Base-by-base conservation (phyloP, 2,113 vertebrate genomes). In the Sisor rabdophorus region DNA sequence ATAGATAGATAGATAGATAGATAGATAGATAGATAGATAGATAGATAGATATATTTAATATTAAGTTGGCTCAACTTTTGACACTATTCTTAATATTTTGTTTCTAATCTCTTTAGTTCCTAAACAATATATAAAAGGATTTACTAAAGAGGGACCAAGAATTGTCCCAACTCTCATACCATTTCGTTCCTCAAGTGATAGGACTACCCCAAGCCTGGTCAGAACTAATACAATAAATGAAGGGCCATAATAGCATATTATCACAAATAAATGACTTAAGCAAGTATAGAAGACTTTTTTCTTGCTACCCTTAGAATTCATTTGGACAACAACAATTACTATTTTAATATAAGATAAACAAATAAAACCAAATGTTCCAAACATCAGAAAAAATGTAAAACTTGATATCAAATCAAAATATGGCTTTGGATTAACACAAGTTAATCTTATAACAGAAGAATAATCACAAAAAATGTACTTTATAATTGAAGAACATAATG, bases 101-200 rank as follows among this genome's bases (percentile, higher is more conserved):
- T 84, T 75, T 75, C 74, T 78, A 20, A 84, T 78, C 1, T 84
- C 75, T 79, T 85, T 85, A 1, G 78, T 86, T 59, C 73, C 80
- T 1, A 85, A 40, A 78, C 80, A 84, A 11, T 84, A 86, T 22
- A 87, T 78, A 30, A 87, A 82, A 74, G 85, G 84, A 84, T 87
- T 86, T 2, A 86, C 30, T 56, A 87, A 58, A 48, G 78, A 79
- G 2, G 86, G 82, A 9, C 75, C 81, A 0, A 87, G 60, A 13
- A 78, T 74, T 7, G 68, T 4, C 0, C 60, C 55, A 0, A 88
- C 53, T 15, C 40, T 17, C 48, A 87, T 59, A 32, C 73, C 77
- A 32, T 85, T 19, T 1, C 69, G 64, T 3, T 48, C 65, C 0
- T 79, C 80, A 16, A 79, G 0, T 22, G 73, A 83, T 58, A 88